Conservation (phyloP, 2,888 invertebrate species). For the Resseliella maxima region DNA sequence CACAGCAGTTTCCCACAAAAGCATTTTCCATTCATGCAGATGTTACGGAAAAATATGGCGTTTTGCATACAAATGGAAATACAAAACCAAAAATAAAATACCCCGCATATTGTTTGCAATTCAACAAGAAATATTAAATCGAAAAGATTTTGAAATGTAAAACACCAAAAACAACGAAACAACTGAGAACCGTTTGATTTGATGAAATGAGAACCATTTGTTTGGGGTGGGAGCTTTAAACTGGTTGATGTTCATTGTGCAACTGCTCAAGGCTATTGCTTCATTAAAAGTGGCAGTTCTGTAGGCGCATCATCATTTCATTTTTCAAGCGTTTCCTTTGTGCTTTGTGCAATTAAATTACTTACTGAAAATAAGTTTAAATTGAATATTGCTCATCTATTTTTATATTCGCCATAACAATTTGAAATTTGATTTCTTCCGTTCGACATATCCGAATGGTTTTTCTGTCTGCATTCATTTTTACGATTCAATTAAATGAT, state of each 20-base stretch:
- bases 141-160: no score
- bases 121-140: no score
- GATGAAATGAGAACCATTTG: background rate
- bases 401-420: no score
- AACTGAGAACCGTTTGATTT: no score
- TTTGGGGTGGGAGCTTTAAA: background rate
- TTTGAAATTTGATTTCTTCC: background rate
- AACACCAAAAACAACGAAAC: no score
- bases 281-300: conserved; percentile 2
- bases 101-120: no score
- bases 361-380: background rate
- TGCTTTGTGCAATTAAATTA: background rate
- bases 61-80: no score
- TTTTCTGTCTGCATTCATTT: conserved; percentile 29
- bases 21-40: no score
- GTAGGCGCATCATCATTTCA: conserved; percentile 34
- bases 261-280: background rate
- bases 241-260: background rate
- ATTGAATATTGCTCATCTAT: no score
- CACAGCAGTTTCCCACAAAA: no score
- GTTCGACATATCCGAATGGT: background rate
- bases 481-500: conserved; percentile 42
- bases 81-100: no score
- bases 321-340: background rate
- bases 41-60: no score